Conservation (phyloP, 2,113 vertebrate species). For the Xiphophorus couchianus region DNA sequence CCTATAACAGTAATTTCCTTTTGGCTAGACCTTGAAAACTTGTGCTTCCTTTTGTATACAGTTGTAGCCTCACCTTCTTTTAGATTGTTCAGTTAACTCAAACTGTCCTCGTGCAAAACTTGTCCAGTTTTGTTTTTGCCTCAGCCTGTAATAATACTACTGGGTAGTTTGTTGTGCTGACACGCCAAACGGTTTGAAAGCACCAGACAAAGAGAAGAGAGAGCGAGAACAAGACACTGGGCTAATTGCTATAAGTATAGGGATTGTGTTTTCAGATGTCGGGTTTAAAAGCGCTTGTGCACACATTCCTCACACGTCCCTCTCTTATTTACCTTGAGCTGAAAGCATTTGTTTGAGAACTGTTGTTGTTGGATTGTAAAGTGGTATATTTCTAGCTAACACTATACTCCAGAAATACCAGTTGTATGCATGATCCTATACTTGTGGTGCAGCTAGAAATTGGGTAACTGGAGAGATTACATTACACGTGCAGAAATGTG, state of each 20-base stretch:
- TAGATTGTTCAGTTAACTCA: conserved; percentile 12
- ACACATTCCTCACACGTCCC: background rate
- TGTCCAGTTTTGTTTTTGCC: conserved; percentile 14
- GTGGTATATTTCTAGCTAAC: background rate
- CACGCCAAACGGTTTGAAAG: conserved; percentile 8
- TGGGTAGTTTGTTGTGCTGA: conserved; percentile 16
- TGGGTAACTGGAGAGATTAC: background rate
- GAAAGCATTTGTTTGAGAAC: conserved; percentile 7
- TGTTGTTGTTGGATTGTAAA: conserved; percentile 14
- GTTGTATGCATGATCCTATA: background rate
- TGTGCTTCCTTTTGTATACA: conserved; percentile 10
- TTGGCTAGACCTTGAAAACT: background rate
- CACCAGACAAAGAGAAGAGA: conserved; percentile 26
- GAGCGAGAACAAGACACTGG: conserved; percentile 22
- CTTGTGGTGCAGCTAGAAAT: background rate
- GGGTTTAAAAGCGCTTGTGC: conserved; percentile 34
- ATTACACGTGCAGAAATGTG: background rate
- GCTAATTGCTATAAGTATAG: conserved; percentile 52
- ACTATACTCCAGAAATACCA: background rate
- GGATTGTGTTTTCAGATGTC: conserved; percentile 52
- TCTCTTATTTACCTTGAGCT: conserved; percentile 31
- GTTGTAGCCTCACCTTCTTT: background rate
- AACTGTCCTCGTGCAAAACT: conserved; percentile 22
- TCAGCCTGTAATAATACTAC: conserved; percentile 39
- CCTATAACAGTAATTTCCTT: background rate